phyloP scores from a whole-genome alignment of 53 echinoderm and acorn worm genomes.

The Hippasteria phrygiana region DNA sequence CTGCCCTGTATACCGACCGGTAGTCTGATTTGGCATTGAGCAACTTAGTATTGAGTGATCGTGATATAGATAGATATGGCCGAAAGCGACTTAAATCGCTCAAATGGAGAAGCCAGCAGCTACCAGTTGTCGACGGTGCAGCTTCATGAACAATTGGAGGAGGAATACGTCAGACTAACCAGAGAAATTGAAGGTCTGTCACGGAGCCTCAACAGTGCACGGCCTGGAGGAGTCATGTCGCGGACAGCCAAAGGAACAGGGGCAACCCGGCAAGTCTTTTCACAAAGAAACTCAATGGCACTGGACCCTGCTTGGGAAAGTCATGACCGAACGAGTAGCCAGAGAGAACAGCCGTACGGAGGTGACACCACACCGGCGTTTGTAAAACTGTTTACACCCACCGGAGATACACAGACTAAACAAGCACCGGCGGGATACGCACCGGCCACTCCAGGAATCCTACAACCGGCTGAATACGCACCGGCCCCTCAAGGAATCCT shows the following conservation, averaged over 20 bases:
- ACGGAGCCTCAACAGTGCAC: not conserved
- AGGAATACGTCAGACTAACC: constrained; percentile 1
- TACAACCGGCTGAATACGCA: not conserved
- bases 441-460: not conserved
- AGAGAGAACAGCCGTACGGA: not conserved
- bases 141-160: not conserved
- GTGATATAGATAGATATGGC: constrained; percentile 6
- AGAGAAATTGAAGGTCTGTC: constrained; percentile 17
- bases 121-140: not conserved
- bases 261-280: not conserved
- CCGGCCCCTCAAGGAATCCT: not conserved
- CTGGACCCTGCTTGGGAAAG: not conserved
- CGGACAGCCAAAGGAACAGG: not conserved
- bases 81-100: not conserved
- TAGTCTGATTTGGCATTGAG: too few relatives aligned
- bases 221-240: not conserved
- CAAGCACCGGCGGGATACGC: not conserved
- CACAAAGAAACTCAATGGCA: not conserved
- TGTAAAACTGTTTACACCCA: not conserved
- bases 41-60: too few relatives aligned
- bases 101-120: not conserved
- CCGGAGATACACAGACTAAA: too few relatives aligned
- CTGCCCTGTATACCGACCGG: too few relatives aligned
- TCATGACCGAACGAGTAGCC: not conserved
- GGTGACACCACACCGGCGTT: not conserved